Base-by-base conservation (phyloP, 2,888 invertebrate species). In the Caenorhabditis drosophilae region DNA sequence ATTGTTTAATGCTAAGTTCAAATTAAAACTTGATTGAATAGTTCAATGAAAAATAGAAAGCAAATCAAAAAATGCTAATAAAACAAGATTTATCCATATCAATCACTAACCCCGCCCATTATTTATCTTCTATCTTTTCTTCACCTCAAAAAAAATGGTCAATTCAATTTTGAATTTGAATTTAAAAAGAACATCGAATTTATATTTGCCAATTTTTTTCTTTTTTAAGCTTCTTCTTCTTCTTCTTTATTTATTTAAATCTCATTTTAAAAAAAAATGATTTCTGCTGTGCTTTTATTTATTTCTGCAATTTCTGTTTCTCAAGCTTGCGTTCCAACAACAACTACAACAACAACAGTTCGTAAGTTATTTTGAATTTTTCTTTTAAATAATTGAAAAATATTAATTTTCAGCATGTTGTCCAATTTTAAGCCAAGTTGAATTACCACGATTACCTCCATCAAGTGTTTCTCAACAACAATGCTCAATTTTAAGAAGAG, bases 401-500 rank as follows among this genome's bases (percentile, higher is more conserved):
- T 16, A n/a, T 4, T 36, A n/a, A n/a, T 34, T 50, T 67, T 41
- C 55, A 68, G 68, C 60, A 7, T 68, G 68, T 22, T 68, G 68
- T 44, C 4, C 56, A 4, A 64, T 63, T 56, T 48, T 68, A 12
- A 49, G 53, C 4, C 27, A 38, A 18, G 34, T 46, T 4, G 27
- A 23, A 4, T 46, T 68, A 1, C 53, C 63, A 6, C 20, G 62
- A 26, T 23, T 22, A 12, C 1, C 45, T 7, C 58, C 63, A 2
- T 41, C 55, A 4, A 9, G 27, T 2, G 22, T 38, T 16, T 50
- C 60, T n/a, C 35, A 41, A 4, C 31, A 68, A 45, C 68, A 68
- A 38, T 68, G 68, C 35, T 68, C 68, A 15, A 58, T 68, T 15
- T 53, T 68, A 20, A 47, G 62, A 41, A 44, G 68, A 57, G 56